A percentile compares a stretch with the other conserved stretches of the same genome.
These are phyloP conservation scores for Protophormia terraenovae DNA, from an alignment of 2,888 invertebrate genomes.

Conservation along the genomic window DNA sequence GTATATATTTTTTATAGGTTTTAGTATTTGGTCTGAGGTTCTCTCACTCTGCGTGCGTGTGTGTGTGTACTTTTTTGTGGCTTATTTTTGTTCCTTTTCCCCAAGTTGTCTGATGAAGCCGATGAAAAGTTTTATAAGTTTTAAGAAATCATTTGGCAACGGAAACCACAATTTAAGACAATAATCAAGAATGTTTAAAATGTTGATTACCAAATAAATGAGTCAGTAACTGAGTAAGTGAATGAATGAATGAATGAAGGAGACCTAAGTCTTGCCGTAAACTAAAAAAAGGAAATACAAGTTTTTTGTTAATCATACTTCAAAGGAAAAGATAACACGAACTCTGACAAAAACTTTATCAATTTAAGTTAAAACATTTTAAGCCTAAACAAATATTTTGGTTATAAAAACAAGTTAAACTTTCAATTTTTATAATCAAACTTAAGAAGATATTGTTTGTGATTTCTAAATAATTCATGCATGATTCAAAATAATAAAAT, in stretches of 20 bases:
- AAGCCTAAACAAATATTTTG: constrained; percentile 14
- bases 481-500: too few relatives aligned
- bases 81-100: constrained; percentile 11
- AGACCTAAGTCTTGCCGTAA: background rate
- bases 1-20: constrained; percentile 28
- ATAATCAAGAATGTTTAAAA: constrained; percentile 60
- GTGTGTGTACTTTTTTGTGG: constrained; percentile 35
- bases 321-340: constrained; percentile 44
- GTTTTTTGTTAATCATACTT: constrained; percentile 37
- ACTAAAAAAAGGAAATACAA: constrained; percentile 1
- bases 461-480: too few relatives aligned
- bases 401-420: too few relatives aligned
- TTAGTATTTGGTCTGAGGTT: constrained; percentile 54
- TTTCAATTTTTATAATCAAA: too few relatives aligned
- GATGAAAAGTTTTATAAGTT: constrained; percentile 42
- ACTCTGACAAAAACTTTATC: constrained; percentile 29
- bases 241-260: background rate
- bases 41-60: constrained; percentile 27
- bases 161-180: constrained; percentile 66
- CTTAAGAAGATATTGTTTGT: too few relatives aligned
- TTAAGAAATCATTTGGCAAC: constrained; percentile 50
- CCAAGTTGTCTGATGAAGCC: constrained; percentile 56
- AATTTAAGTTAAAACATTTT: constrained; percentile 30
- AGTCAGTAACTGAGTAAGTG: background rate
- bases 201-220: constrained; percentile 40